These are phyloP conservation scores for Tipula lateralis DNA, from an alignment of 2,888 invertebrate species.

Conservation along the genomic window DNA sequence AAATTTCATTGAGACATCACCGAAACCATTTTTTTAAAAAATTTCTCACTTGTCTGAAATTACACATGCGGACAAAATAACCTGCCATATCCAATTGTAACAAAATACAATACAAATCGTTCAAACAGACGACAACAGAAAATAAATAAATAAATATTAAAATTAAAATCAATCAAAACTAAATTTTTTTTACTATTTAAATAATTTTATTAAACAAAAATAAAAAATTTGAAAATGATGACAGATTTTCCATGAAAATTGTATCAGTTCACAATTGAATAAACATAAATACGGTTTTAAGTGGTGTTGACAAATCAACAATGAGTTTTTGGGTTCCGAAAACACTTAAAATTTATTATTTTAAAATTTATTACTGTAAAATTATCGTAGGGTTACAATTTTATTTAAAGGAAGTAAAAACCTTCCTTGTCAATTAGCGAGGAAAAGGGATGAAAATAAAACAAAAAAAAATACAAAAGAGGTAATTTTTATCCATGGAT, in stretches of 20 bases:
- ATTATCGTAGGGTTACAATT: not conserved
- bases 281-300: slow-evolving; percentile 5
- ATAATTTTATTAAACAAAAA: not conserved
- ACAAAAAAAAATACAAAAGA: too few species aligned
- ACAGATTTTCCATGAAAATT: slow-evolving; percentile 15
- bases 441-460: not conserved
- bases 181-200: not conserved
- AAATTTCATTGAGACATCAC: not conserved
- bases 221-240: not conserved
- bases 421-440: too few species aligned
- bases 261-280: slow-evolving; percentile 19
- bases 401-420: not conserved
- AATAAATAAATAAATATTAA: not conserved
- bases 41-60: slow-evolving; percentile 7
- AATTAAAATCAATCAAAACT: slow-evolving; percentile 15
- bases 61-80: not conserved
- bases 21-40: not conserved
- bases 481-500: not conserved
- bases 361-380: not conserved
- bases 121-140: not conserved
- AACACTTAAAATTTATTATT: not conserved
- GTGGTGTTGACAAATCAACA: slow-evolving; percentile 1
- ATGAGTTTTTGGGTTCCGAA: not conserved
- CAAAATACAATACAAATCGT: not conserved
- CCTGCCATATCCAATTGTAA: not conserved